Evolutionary conservation across 2,888 invertebrate genomes (phyloP), one percentile per base, ranked within the genome.

Genomic region (Tethea ocularis): DNA sequence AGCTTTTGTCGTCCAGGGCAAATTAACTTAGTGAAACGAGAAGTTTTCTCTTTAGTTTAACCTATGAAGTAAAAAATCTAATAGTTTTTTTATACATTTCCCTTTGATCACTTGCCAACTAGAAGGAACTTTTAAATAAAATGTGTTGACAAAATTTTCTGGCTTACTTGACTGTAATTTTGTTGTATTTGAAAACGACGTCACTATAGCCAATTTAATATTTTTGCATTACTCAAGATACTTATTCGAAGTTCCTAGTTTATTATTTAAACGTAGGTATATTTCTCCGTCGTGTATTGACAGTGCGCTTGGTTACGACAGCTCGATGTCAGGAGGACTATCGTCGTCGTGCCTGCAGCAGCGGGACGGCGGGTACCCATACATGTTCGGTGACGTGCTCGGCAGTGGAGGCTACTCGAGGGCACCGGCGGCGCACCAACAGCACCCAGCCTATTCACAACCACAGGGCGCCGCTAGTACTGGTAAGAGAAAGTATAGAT

Each of bases 361-460:
- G 89, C 94, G 97, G 61, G 96, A 97, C 82, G 90, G 94, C 70
- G 96, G 96, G 59, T 97, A 97, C 89, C 97, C 97, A 41, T 98
- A 98, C 94, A 98, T 98, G 96, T 98, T 98, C 90, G 96, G 97
- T 75, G 97, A 98, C 91, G 97, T 97, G 63, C 94, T 98, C 61
- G 96, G 96, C 70, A 92, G 95, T 61, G 95, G 96, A 73, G 95
- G 96, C 62, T 93, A 94, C 67, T 96, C 96, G 52, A 94, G 96
- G 68, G 95, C 96, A 29, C 93, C 93, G 2, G 96, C 96, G 51
- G 97, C 96, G 22, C 97, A 96, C 75, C 95, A 97, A 69, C 97
- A 97, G 80, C 96, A 96, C 71, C 76, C 86, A 0, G 89, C 89
- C 0, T 93, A 95, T 84, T 95, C 96, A 69, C 96, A 96, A 88